Evolutionary conservation across 2,797 vertebrate species (phyloP).

Genomic region (Pachyuromys duprasi): DNA sequence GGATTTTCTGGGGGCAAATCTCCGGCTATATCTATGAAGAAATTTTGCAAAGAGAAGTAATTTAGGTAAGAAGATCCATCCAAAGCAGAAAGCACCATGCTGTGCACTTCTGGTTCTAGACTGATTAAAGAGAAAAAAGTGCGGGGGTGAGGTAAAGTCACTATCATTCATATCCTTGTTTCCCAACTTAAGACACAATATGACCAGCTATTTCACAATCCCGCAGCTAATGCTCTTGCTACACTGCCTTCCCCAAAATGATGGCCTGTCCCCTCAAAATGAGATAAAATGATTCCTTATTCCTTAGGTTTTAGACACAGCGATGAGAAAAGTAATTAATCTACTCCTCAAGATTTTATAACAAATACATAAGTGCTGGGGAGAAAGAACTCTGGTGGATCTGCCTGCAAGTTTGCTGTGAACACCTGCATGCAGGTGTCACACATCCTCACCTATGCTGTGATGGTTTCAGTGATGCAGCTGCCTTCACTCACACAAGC

Average conservation of each 20-base stretch:
- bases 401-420: neutral
- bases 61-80: neutral
- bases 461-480: neutral
- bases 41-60: neutral
- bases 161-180: neutral
- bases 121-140: neutral
- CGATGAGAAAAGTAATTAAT: neutral
- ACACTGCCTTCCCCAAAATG: no score
- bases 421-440: neutral
- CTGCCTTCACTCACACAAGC: neutral
- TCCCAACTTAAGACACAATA: neutral
- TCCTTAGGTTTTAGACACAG: neutral
- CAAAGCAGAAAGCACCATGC: neutral
- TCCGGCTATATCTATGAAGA: neutral
- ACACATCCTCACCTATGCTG: neutral
- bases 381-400: neutral
- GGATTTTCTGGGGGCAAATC: neutral
- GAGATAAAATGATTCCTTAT: neutral
- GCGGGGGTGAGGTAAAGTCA: neutral
- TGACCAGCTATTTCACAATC: neutral
- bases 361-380: neutral
- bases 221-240: neutral
- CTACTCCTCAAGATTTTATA: neutral
- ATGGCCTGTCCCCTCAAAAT: neutral
- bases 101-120: neutral